Conservation (phyloP, 2,113 vertebrate genomes). For the Smithornis capensis region DNA sequence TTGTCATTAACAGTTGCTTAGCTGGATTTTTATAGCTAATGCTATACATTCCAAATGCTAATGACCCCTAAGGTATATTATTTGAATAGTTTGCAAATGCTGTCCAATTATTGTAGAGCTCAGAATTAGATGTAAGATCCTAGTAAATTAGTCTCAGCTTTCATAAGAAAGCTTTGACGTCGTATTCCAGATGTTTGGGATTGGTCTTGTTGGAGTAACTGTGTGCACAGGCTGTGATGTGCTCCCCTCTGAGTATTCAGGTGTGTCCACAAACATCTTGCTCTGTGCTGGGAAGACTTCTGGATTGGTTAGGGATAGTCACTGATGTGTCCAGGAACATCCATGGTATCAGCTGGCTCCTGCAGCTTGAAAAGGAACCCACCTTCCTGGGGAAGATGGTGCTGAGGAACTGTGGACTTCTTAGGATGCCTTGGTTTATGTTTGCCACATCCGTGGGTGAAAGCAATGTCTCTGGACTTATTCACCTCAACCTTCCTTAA, state of each 20-base stretch:
- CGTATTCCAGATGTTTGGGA: neutral
- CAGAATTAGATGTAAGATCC: neutral
- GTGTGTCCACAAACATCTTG: neutral
- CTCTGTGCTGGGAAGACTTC: neutral
- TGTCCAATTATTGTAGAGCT: neutral
- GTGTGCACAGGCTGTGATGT: neutral
- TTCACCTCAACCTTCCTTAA: neutral
- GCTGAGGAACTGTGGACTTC: neutral
- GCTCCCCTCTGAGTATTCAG: neutral
- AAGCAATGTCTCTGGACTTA: neutral
- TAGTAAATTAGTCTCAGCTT: neutral
- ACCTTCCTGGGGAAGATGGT: neutral
- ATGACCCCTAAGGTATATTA: neutral
- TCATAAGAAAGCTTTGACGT: neutral
- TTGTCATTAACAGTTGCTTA: neutral
- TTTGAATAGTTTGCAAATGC: neutral
- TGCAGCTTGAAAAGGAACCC: neutral
- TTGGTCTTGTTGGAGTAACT: neutral
- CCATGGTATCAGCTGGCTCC: neutral
- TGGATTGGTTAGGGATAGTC: neutral
- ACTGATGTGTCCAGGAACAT: neutral
- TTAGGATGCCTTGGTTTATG: neutral
- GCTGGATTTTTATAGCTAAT: neutral
- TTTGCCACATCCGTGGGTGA: neutral
- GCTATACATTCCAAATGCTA: neutral